Evolutionary conservation across 2,888 invertebrate genomes (phyloP), one percentile per base, ranked within the genome.

Genomic region (Rhagophthalmus giganteus): DNA sequence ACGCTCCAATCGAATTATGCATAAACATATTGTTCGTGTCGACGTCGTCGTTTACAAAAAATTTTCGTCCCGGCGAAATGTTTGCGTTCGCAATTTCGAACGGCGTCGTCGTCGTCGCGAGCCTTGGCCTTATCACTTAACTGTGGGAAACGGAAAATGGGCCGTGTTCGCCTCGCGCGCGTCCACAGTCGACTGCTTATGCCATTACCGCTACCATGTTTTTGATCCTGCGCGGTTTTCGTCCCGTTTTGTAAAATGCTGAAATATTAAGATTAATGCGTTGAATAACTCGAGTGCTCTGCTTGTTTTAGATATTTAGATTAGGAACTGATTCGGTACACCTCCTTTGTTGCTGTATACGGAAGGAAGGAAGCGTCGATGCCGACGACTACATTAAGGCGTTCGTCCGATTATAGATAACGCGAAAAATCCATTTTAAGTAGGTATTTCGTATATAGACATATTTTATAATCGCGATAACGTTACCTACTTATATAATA

Each of bases 221-320:
- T 51, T 44, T 41, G 38, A 41, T 48, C 53, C 47, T 54, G 53
- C 53, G 53, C 53, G 48, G 53, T 44, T 47, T 54, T 37, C 44
- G 53, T 54, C 48, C 32, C 37, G 37, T 54, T 54, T 54, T 54
- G 39, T 48, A 48, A 53, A 52, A 46, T 46, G 20, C 14, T 42
- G 38, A 48, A 48, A 51, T 51, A 51, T 51, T 51, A 40, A 48
- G 44, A 50, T 50, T 44, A 54, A 42, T 38, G 38, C 39, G 20
- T 25, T 31, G 26, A 41, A 47, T 37, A 41, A 9, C 37, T 39
- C 7, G 31, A 25, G 30, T 39, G 25, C 24, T 24, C 8, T 39
- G 12, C n/a, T 35, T 45, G 12, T 20, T 30, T 37, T 45, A 15
- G 33, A 44, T 35, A 35, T 45, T 11, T 26, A 45, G 16, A 44